A percentile compares a stretch with the other conserved stretches of the same genome.
phyloP scores from a whole-genome alignment of 2,888 invertebrate species.

The Tillus elongatus region DNA sequence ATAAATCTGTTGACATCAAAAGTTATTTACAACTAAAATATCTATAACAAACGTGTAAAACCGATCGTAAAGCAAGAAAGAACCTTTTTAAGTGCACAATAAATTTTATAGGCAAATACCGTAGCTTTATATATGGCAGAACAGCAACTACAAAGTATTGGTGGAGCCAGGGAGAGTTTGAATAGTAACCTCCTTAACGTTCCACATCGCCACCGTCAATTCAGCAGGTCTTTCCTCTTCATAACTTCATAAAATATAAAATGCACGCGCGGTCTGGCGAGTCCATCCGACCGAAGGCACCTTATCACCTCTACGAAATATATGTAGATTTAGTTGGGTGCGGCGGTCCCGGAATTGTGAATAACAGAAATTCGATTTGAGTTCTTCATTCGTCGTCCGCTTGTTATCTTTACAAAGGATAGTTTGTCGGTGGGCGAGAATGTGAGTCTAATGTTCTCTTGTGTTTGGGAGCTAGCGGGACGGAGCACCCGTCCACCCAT shows the following conservation, averaged over 20 bases:
- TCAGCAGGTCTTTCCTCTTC: constrained; percentile 12
- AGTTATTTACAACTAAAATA: background rate
- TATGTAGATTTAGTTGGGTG: constrained; percentile 37
- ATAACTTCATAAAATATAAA: constrained; percentile 33
- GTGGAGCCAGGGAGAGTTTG: background rate
- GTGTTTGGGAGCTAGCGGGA: too few species aligned
- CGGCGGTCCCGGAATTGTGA: constrained; percentile 34
- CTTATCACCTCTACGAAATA: constrained; percentile 35
- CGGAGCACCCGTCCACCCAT: too few species aligned
- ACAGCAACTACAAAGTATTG: constrained; percentile 1
- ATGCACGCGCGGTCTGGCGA: constrained; percentile 25
- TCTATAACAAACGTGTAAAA: constrained; percentile 2
- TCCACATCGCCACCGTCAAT: background rate
- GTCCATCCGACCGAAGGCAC: constrained; percentile 27
- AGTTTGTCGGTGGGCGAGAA: constrained; percentile 32
- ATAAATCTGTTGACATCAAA: constrained; percentile 1
- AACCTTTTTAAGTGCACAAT: background rate
- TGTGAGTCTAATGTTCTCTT: constrained; percentile 34
- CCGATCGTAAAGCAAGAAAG: constrained; percentile 2
- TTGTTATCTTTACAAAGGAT: constrained; percentile 40
- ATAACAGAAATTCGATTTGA: constrained; percentile 41
- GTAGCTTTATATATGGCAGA: background rate
- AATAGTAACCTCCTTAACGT: too few species aligned
- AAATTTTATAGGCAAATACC: constrained; percentile 1
- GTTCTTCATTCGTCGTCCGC: constrained; percentile 36